Percentiles rank a stretch among this genome's conserved stretches.
phyloP scores from a whole-genome alignment of 2,797 vertebrate species.

The Clarias fuscus region DNA sequence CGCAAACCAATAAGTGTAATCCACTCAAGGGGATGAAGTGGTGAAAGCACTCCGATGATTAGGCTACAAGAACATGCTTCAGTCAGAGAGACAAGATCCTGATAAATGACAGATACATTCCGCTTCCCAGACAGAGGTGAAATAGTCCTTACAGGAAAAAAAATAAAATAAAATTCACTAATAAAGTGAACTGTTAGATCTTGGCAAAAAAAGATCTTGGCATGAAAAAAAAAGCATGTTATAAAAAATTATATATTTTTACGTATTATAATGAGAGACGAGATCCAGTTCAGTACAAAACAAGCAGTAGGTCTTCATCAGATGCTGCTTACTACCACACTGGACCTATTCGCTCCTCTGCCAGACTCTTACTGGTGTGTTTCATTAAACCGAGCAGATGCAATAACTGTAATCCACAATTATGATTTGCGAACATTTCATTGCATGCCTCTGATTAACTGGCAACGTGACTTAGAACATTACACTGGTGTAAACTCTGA shows the following conservation, averaged over 20 bases:
- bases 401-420: neutral
- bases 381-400: neutral
- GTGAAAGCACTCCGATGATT: constrained; percentile 42
- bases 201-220: neutral
- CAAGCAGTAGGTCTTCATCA: neutral
- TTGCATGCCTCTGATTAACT: neutral
- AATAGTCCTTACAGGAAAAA: neutral
- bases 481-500: neutral
- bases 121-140: neutral
- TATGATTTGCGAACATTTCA: neutral
- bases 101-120: constrained; percentile 6
- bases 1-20: constrained; percentile 44
- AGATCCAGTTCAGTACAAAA: neutral
- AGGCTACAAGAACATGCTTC: constrained; percentile 22
- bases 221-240: neutral
- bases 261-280: neutral
- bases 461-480: neutral
- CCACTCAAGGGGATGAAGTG: constrained; percentile 43
- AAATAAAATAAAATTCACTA: neutral
- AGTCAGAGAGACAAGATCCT: constrained; percentile 15
- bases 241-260: neutral
- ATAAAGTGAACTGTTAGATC: neutral
- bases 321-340: neutral
- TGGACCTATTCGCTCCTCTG: neutral
- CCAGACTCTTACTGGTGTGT: neutral